These are phyloP conservation scores for Ibidorhyncha struthersii DNA, from an alignment of 2,113 vertebrate species.

Conservation along the genomic window DNA sequence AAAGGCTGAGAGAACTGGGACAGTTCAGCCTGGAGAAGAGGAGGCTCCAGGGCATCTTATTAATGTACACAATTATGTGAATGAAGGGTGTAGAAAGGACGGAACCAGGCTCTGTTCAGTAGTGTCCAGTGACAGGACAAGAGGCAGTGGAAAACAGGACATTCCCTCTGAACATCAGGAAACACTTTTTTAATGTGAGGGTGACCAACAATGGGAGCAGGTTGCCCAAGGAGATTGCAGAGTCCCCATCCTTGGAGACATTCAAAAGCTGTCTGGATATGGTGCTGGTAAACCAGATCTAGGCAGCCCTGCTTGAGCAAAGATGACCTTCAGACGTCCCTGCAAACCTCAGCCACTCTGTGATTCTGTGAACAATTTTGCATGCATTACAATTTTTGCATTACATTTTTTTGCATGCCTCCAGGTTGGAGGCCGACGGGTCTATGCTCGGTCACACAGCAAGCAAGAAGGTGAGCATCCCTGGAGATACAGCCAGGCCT, in stretches of 20 bases:
- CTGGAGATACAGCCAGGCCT: background rate
- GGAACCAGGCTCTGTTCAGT: background rate
- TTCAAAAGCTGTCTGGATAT: background rate
- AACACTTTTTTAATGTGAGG: background rate
- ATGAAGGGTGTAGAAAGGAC: rapidly evolving
- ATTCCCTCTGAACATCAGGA: background rate
- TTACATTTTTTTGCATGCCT: background rate
- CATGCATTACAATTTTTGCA: background rate
- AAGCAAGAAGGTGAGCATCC: background rate
- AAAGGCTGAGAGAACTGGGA: background rate
- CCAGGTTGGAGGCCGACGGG: background rate
- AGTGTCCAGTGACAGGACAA: background rate
- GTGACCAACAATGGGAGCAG: background rate
- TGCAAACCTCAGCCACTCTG: background rate
- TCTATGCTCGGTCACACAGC: rapidly evolving
- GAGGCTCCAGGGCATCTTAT: background rate
- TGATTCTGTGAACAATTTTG: background rate
- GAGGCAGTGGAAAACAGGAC: background rate
- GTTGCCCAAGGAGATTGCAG: background rate
- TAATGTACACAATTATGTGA: background rate
- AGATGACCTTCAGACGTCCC: background rate
- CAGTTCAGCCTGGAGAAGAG: background rate
- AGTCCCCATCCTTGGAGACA: background rate
- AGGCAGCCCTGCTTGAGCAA: background rate
- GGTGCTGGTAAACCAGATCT: background rate